A percentile compares a stretch with the other conserved stretches of the same genome.
These are phyloP conservation scores for Poeciliopsis presidionis DNA, from an alignment of 2,797 vertebrate species.

Conservation along the genomic window DNA sequence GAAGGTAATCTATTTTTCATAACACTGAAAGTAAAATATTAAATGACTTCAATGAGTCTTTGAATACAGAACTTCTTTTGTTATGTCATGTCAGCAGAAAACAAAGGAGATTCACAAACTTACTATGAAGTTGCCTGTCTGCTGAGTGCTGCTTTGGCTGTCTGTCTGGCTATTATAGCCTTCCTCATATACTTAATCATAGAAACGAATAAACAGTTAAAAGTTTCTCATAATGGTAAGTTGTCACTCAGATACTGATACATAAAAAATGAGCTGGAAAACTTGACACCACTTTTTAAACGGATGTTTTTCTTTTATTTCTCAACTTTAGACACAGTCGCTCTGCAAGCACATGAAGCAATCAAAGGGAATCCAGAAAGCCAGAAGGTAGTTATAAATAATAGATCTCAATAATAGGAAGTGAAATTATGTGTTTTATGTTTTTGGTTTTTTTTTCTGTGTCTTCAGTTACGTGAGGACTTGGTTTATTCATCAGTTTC, in stretches of 20 bases:
- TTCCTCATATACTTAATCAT: slow-evolving; percentile 11
- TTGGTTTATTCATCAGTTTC: slow-evolving; percentile 44
- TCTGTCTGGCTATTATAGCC: slow-evolving; percentile 18
- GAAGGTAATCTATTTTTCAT: slow-evolving; percentile 40
- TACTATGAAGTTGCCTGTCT: not conserved
- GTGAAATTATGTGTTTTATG: not conserved
- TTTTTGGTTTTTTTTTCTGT: not conserved
- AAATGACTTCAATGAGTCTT: not conserved
- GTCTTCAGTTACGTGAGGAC: slow-evolving; percentile 30
- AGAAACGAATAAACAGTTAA: not conserved
- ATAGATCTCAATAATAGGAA: accelerated
- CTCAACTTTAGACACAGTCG: not conserved
- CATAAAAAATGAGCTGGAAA: not conserved
- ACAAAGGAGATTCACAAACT: slow-evolving; percentile 5
- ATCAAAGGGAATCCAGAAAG: not conserved
- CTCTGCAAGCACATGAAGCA: not conserved
- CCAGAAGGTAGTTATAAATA: slow-evolving; percentile 22
- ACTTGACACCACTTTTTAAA: accelerated
- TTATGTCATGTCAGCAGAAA: not conserved
- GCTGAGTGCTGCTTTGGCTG: slow-evolving; percentile 4
- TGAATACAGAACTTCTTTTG: not conserved
- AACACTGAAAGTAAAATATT: not conserved
- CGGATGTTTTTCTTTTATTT: not conserved
- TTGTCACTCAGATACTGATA: not conserved
- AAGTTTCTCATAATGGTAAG: slow-evolving; percentile 15